Base-by-base conservation (phyloP, 37 sponge, comb jelly and placozoan species). In the Chondrilla cf. caribensis region DNA sequence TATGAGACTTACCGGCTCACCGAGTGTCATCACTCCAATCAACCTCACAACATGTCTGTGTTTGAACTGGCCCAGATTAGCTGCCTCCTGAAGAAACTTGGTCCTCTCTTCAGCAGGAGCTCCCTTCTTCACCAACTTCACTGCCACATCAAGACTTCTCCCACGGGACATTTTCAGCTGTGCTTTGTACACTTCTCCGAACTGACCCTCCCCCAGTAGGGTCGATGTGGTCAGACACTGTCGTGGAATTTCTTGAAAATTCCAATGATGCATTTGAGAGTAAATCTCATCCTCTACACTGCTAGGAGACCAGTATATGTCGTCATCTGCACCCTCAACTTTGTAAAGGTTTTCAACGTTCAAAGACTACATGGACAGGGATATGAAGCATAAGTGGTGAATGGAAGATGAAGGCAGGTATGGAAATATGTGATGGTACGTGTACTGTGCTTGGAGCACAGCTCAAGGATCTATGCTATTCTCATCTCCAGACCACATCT, bases 71-170 rank as follows among this genome's bases (percentile, higher is more conserved):
- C 68, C 68, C 28, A 67, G 35, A 33, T 31, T 67, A 33, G 68
- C 68, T 33, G 68, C 68, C 33, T 67, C 68, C 33, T 67, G 68
- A 28, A 67, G 68, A 17, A 67, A 33, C 33, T 67, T 67, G 17
- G 35, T 6, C 29, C 68, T 67, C 68, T 67, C 68, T 33, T 67
- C 68, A 1, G 1, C 35, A 67, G 68, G 68, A 67, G 68, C 68
- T 31, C 68, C 68, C 1, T 67, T 67, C 68, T 67, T 67, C 68
- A 67, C 68, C 68, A 67, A 1, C 68, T 67, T 67, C 68, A 67
- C 68, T 67, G 68, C 68, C 1, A 67, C 32, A 31, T 26, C 29
- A 1, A 26, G 17, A n/a, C 0, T 28, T 2, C 32, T 33, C n/a
- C 35, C 7, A 7, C 29, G 26, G 4, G 26, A 2, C 3, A 4